phyloP scores from a whole-genome alignment of 2,888 invertebrate genomes.

The Resseliella maxima region DNA sequence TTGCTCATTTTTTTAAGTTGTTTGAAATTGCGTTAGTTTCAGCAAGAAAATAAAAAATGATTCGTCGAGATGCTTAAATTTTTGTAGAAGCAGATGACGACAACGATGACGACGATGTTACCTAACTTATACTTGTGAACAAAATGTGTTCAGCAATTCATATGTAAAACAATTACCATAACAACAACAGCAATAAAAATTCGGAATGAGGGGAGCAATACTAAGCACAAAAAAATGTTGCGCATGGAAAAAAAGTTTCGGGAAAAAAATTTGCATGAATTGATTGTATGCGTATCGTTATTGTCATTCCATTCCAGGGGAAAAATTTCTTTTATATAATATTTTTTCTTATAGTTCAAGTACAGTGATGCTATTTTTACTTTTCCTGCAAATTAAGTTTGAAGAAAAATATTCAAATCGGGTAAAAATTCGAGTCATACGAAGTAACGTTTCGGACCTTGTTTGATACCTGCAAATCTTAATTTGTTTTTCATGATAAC shows the following conservation, averaged over 20 bases:
- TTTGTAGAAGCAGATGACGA: neutral
- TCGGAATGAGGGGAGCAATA: neutral
- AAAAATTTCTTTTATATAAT: neutral
- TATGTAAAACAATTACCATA: conserved; percentile 53
- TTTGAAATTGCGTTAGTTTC: neutral
- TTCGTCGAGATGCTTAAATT: neutral
- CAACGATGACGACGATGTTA: neutral
- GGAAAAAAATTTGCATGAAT: conserved; percentile 43
- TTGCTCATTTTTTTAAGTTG: neutral
- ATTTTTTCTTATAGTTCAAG: too few relatives aligned
- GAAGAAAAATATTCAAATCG: too few relatives aligned
- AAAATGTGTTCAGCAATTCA: conserved; percentile 53
- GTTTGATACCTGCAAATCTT: too few relatives aligned
- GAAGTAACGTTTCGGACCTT: too few relatives aligned
- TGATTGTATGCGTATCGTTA: conserved; percentile 39
- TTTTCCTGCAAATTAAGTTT: too few relatives aligned
- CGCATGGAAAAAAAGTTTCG: conserved; percentile 49
- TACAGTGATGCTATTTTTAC: too few relatives aligned
- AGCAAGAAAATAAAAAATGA: neutral
- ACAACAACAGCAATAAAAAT: conserved; percentile 52
- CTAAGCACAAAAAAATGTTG: neutral
- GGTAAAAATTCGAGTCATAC: too few relatives aligned
- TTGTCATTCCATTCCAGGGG: neutral
- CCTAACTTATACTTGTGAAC: neutral
- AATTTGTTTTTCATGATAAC: too few relatives aligned